Conservation (phyloP, 2,113 vertebrate genomes). For the Gymnarchus niloticus region DNA sequence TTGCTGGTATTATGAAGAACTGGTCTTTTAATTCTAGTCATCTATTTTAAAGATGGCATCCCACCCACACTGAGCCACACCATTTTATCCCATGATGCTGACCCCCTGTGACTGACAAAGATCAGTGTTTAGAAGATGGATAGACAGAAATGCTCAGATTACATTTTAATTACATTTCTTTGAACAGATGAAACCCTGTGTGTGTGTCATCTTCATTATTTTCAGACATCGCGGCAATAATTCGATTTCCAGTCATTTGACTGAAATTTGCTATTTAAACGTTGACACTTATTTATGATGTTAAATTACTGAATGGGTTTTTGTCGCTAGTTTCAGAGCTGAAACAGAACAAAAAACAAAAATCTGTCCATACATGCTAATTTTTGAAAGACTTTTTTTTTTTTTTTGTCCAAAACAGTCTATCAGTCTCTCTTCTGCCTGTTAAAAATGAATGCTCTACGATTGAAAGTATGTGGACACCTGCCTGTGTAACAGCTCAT, state of each 20-base stretch:
- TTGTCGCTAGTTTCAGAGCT: background rate
- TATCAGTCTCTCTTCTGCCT: background rate
- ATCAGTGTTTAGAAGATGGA: background rate
- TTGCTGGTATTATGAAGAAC: background rate
- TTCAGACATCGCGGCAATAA: background rate
- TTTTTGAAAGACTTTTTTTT: background rate
- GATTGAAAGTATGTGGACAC: no score
- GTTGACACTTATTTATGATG: background rate
- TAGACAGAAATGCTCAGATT: background rate
- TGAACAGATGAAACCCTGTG: background rate
- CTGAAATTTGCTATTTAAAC: background rate
- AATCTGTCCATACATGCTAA: background rate
- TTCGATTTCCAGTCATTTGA: background rate
- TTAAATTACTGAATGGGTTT: background rate
- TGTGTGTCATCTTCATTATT: background rate
- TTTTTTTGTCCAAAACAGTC: no score
- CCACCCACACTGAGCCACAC: no score
- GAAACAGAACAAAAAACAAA: background rate
- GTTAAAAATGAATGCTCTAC: background rate
- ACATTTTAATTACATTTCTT: background rate
- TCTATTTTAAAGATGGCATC: no score
- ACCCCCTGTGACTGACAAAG: background rate
- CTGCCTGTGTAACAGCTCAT: no score
- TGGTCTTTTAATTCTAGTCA: background rate
- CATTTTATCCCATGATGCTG: no score